Base-by-base conservation (phyloP, 1,140 invertebrate species). In the Platorchestia sp. region DNA sequence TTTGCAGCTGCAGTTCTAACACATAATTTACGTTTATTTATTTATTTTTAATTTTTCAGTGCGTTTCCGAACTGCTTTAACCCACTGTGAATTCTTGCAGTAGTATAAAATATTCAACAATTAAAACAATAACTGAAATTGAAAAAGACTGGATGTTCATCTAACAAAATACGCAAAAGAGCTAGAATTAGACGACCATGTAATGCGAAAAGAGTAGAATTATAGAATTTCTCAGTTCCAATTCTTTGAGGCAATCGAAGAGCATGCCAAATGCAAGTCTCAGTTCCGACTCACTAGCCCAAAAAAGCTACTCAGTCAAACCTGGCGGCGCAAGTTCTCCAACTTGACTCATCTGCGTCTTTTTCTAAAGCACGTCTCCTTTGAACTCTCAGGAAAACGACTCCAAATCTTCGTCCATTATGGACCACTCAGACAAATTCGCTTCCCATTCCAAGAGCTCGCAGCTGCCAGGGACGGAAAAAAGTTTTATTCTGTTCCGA, bases 331-430 rank as follows among this genome's bases (percentile, higher is more conserved):
- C 59, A 75, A 75, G 59, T 75, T 75, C 59, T 75, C 27, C 59
- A 75, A 75, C 59, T 75, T 75, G 59, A 75, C 59, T 75, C 59
- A 75, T 75, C 59, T 75, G 36, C 59, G 59, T 75, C 59, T 27
- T 75, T 75, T 75, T 75, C 59, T 75, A 75, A 75, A 75, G 59
- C 59, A 75, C 59, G 59, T 75, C 59, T 75, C 59, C 59, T 75
- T 75, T 75, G 59, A 75, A 75, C 59, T 75, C 59, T 36, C 59
- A 22, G 27, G 59, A 75, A 75, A 75, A 75, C 59, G 59, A 36
- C 59, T 75, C 59, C 36, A 75, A 75, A 75, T 75, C 59, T 75
- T 75, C 59, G 59, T 75, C 59, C 59, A 75, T 75, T 75, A 75
- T 75, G 59, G 59, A 27, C 59, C 59, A 75, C 59, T 75, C 59